These are phyloP conservation scores for Tenthredo livida DNA, from an alignment of 2,888 invertebrate species.

Conservation along the genomic window DNA sequence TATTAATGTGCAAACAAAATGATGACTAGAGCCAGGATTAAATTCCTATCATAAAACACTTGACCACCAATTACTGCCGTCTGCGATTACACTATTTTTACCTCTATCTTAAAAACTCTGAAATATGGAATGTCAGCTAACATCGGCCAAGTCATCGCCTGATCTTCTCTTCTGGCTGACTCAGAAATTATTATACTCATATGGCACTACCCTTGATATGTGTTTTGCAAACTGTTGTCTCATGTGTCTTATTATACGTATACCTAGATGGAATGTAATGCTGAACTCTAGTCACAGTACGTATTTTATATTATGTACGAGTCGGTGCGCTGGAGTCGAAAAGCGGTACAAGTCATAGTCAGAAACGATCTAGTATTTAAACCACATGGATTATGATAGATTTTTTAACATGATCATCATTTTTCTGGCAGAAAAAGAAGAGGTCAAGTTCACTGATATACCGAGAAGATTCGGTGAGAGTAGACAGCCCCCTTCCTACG, in stretches of 20 bases:
- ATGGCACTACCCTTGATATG: neutral
- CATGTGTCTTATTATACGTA: neutral
- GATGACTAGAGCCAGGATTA: conserved; percentile 22
- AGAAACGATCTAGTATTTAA: neutral
- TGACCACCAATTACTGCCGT: neutral
- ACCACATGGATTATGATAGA: neutral
- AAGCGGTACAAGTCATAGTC: conserved; percentile 3
- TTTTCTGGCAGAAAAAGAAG: neutral
- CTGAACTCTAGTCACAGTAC: conserved; percentile 3
- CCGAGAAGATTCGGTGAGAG: no score
- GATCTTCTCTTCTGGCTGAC: neutral
- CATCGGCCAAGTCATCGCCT: neutral
- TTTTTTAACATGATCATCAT: neutral
- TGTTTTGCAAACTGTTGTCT: neutral
- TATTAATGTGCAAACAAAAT: conserved; percentile 2
- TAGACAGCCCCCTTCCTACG: no score
- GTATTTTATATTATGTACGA: conserved; percentile 11
- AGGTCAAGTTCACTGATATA: neutral
- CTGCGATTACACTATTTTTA: neutral
- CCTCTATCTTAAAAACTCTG: neutral
- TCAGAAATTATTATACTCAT: neutral
- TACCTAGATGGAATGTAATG: neutral
- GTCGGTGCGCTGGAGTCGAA: conserved; percentile 1
- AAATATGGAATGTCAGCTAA: neutral
- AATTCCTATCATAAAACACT: conserved; percentile 11